Percentiles rank a stretch among this genome's conserved stretches.
Conservation (phyloP, 1,140 invertebrate genomes). For the Musca domestica region DNA sequence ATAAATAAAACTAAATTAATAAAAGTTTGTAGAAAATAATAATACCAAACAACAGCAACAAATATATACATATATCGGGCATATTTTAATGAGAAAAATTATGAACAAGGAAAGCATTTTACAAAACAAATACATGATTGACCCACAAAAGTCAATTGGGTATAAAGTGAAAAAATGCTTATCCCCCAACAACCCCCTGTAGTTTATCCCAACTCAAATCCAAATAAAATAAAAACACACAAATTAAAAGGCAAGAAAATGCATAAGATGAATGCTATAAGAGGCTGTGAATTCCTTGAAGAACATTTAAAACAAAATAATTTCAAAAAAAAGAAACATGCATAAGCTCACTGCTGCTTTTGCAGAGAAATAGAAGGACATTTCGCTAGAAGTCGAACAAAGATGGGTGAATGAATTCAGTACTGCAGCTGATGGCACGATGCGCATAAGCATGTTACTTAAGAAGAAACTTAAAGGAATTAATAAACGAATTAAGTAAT, state of each 20-base stretch:
- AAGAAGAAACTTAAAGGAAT: constrained; percentile 12
- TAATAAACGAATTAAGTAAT: not conserved
- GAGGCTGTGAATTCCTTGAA: constrained; percentile 17
- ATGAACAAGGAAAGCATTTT: too few species aligned
- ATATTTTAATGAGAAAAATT: not conserved
- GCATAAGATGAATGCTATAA: constrained; percentile 14
- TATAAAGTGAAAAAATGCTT: too few species aligned
- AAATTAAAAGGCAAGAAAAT: not conserved
- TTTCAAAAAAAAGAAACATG: not conserved
- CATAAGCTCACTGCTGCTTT: not conserved
- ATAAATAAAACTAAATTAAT: not conserved
- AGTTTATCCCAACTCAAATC: too few species aligned
- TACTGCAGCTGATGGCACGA: too few species aligned
- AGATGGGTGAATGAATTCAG: too few species aligned
- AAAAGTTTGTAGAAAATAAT: not conserved
- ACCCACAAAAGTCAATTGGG: too few species aligned
- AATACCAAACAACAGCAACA: not conserved
- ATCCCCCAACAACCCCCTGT: too few species aligned
- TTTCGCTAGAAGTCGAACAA: too few species aligned
- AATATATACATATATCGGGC: not conserved
- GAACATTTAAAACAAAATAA: not conserved
- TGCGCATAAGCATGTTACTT: constrained; percentile 1
- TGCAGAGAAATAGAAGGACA: not conserved
- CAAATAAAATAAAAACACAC: constrained; percentile 4
- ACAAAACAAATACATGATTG: too few species aligned